Evolutionary conservation across 2,888 invertebrate genomes (phyloP), one percentile per base, ranked within the genome.

Genomic region (Aphodius granarius): DNA sequence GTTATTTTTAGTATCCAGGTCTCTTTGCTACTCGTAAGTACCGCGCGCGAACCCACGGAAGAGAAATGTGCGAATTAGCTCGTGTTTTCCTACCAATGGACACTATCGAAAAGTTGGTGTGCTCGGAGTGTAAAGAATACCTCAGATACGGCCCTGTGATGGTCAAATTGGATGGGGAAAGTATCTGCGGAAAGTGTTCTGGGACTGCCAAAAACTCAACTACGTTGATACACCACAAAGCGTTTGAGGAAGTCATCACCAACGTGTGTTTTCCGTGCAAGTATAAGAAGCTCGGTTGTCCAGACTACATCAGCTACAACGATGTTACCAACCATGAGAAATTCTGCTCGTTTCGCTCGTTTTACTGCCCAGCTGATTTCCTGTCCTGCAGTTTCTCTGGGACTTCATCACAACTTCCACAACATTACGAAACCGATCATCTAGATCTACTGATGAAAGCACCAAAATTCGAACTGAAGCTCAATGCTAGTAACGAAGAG

Each of bases 101-200:
- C 21, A 63, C 64, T 1, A 63, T 75, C 3, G 73, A 75, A 5
- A 77, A 77, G 65, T 62, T 77, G 19, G 71, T 75, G n/a, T 77
- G 77, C 66, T 22, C 70, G 5, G 77, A 74, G 65, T 77, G 77
- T 15, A 77, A 73, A 63, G 73, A 43, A 23, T 77, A 73, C 70
- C 73, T 77, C 16, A 70, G 71, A 6, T 20, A 68, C 18, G 75
- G 75, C 9, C 77, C 75, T 3, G 63, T 77, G 23, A 77, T 72
- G 66, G 64, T 71, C 3, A 74, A 66, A 20, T 62, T 75, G 23
- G 66, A 22, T 20, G 77, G 77, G 18, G 77, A 73, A 5, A 77
- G 75, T 62, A 20, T 77, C 62, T 77, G 77, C 21, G 77, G 75
- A 71, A 77, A 77, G 19, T 77, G 77, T 71, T 73, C 75, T 5